Evolutionary conservation across 2,888 invertebrate species (phyloP), one percentile per base, ranked within the genome.

Genomic region (Saturnia japonica): DNA sequence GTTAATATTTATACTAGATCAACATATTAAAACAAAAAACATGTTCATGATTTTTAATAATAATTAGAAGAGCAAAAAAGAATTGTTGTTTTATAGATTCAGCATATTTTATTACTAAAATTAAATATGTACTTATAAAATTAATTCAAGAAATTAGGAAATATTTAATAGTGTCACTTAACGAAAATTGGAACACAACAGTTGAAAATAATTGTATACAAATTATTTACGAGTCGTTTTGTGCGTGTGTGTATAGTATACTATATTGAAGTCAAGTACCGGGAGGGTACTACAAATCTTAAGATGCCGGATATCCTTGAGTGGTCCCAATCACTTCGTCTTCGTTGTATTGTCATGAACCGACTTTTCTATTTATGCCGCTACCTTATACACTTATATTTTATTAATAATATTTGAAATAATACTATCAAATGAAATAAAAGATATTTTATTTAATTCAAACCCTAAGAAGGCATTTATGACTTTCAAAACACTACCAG

Each of bases 301-400:
- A 45, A 28, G 45, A 54, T 69, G 69, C 72, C 73, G 73, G 74
- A 74, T 73, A 72, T 69, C 71, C 73, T 76, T 73, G 73, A 79
- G 74, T 73, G 72, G 70, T 73, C 74, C 76, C 76, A 76, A 77
- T 75, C 75, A 73, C 74, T 72, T 51, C 68, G 72, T 73, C 70
- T 73, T 73, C 71, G 76, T 73, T 66, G 73, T 68, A 73, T 67
- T 70, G 45, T 68, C 47, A 22, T 45, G 66, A 16, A 54, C 28
- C 14, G 57, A 68, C n/a, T 68, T 51, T n/a, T 64, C 64, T 64
- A n/a, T 64, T 40, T 40, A 64, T n/a, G 40, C 40, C 34, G 64
- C 6, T 11, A 40, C 1, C 40, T 64, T 60, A 6, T 14, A 54
- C 2, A 60, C 14, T n/a, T n/a, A n/a, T n/a, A n/a, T n/a, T n/a